A percentile compares a stretch with the other conserved stretches of the same genome.
phyloP scores from a whole-genome alignment of 2,888 invertebrate species.

The Ennomos erosarius region DNA sequence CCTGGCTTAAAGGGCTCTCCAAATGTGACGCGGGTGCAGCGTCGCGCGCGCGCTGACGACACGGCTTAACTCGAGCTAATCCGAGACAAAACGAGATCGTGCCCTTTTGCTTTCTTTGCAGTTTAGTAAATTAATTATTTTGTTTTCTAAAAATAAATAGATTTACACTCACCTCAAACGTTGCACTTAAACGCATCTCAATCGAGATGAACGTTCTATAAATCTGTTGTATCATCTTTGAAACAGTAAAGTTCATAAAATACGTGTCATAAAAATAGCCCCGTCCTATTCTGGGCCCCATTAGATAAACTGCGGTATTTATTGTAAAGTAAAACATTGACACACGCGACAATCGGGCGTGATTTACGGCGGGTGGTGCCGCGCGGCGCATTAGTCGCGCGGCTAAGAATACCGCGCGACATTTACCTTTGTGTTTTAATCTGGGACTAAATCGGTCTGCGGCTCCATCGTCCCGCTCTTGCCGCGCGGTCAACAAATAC shows the following conservation, averaged over 20 bases:
- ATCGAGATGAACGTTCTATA: slow-evolving; percentile 4
- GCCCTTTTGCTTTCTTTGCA: slow-evolving; percentile 28
- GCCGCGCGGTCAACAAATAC: slow-evolving; percentile 52
- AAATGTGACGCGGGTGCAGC: slow-evolving; percentile 9
- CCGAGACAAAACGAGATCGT: slow-evolving; percentile 30
- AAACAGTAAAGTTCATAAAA: slow-evolving; percentile 21
- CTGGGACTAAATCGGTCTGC: slow-evolving; percentile 57
- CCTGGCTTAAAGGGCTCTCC: slow-evolving; percentile 23
- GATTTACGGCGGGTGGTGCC: slow-evolving; percentile 45
- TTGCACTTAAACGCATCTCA: background rate
- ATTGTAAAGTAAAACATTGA: slow-evolving; percentile 38
- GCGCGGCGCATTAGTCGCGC: slow-evolving; percentile 52
- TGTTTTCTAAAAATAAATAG: slow-evolving; percentile 15
- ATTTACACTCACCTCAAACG: background rate
- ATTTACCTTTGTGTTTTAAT: slow-evolving; percentile 71
- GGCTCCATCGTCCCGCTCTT: slow-evolving; percentile 25
- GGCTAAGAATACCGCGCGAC: slow-evolving; percentile 63
- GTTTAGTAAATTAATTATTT: slow-evolving; percentile 16
- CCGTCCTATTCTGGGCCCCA: slow-evolving; percentile 36
- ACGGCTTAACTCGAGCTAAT: slow-evolving; percentile 35
- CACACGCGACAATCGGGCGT: slow-evolving; percentile 42
- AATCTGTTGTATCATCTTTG: slow-evolving; percentile 13
- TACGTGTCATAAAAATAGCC: slow-evolving; percentile 22
- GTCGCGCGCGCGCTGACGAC: slow-evolving; percentile 9
- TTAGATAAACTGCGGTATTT: slow-evolving; percentile 41